These are phyloP conservation scores for Daboia siamensis DNA, from an alignment of 2,113 vertebrate genomes.

Conservation along the genomic window DNA sequence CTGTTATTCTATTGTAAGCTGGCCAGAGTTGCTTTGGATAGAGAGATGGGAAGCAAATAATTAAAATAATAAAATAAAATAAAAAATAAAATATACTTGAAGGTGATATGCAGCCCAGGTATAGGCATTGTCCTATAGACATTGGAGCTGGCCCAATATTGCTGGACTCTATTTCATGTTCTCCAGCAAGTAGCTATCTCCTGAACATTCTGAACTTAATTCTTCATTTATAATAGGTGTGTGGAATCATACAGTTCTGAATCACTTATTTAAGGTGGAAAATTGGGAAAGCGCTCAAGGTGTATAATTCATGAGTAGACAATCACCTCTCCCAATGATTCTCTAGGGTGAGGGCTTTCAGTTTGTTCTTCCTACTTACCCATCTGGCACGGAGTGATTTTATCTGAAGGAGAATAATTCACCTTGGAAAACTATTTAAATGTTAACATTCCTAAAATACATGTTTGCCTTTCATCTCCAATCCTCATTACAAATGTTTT, in stretches of 20 bases:
- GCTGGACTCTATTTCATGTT: background rate
- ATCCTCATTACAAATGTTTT: background rate
- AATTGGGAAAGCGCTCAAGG: background rate
- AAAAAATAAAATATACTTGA: background rate
- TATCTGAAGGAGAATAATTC: background rate
- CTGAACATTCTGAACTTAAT: background rate
- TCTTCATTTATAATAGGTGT: background rate
- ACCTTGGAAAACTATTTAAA: background rate
- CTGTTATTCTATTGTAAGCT: background rate
- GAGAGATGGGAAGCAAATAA: background rate
- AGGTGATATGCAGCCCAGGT: background rate
- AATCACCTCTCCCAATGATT: background rate
- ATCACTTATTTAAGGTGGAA: background rate
- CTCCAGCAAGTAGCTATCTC: background rate
- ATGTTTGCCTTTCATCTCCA: background rate
- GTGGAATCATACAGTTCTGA: background rate
- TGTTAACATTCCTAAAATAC: too few relatives aligned
- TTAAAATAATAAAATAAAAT: background rate
- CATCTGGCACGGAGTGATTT: background rate
- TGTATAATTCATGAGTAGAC: background rate
- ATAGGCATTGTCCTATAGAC: background rate
- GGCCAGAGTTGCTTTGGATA: background rate
- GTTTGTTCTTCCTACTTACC: background rate
- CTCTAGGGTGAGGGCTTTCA: background rate
- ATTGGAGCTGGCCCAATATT: background rate